Base-by-base conservation (phyloP, 2,113 vertebrate species). In the Salvelinus fontinalis region DNA sequence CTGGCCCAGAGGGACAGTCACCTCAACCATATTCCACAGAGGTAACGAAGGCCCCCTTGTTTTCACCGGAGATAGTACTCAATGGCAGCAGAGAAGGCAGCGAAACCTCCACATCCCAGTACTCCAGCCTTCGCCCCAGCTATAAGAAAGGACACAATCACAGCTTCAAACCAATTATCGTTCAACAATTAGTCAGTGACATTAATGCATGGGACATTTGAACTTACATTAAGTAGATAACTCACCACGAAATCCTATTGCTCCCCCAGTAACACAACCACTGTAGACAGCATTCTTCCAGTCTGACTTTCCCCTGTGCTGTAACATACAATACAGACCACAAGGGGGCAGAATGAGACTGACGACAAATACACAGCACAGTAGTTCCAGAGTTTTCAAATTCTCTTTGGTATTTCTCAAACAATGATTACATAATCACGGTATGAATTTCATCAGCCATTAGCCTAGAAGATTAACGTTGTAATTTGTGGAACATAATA, bases 251-350 rank as follows among this genome's bases (percentile, higher is more conserved):
- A 99, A 97, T 68, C 97, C 97, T 3, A 99, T 98, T 5, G 94
- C 95, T 83, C 97, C 97, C 76, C 98, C 98, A 0, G 96, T 99
- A 64, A 98, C 93, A 88, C 98, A 99, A 66, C 98, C 98, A 0
- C 98, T 97, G 70, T 97, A 95, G 31, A 99, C 96, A 0, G 95
- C 98, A 16, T 99, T 99, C 91, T 97, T 97, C 97, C 98, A 99
- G 88, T 99, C 98, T 0, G 98, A 96, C 75, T 93, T 95, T 2
- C 98, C 97, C 76, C 98, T 94, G 82, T 99, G 96, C 98, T 99
- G 80, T 79, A 82, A 78, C 64, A 39, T 26, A 66, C 27, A 39
- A 27, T 29, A 66, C 7, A 62, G 4, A 62, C 5, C 87, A 82
- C 60, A 26, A 87, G 84, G 78, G 76, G 88, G 78, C 29, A 69